Percentiles rank a stretch among this genome's conserved stretches.
Conservation (phyloP, 2,888 invertebrate genomes). For the Nysson spinosus region DNA sequence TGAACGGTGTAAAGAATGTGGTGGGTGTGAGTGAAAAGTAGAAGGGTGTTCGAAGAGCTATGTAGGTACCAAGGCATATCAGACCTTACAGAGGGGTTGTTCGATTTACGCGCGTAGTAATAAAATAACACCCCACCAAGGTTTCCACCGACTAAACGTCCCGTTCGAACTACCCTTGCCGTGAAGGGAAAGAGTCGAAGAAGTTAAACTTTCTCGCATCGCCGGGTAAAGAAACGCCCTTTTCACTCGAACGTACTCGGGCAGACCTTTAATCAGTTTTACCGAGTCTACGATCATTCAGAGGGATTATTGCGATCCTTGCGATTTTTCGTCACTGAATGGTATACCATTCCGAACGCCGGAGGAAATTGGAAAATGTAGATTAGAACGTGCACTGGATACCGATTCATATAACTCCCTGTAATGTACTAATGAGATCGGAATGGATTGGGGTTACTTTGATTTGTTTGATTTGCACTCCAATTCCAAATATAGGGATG, state of each 20-base stretch:
- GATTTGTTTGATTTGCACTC: conserved; percentile 27
- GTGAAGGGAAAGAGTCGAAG: conserved; percentile 29
- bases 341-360: conserved; percentile 8
- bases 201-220: conserved; percentile 54
- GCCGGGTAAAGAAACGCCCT: conserved; percentile 15
- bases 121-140: conserved; percentile 67
- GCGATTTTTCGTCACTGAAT: conserved; percentile 50
- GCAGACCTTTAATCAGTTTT: conserved; percentile 55
- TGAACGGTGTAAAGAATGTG: conserved; percentile 19
- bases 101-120: conserved; percentile 63
- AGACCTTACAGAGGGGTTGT: conserved; percentile 55
- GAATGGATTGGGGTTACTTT: conserved; percentile 10
- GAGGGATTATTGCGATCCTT: conserved; percentile 46
- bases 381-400: conserved; percentile 53
- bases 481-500: neutral
- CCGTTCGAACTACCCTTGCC: conserved; percentile 21
- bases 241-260: conserved; percentile 10
- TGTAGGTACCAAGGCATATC: conserved; percentile 48
- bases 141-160: conserved; percentile 42
- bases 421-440: conserved; percentile 35
- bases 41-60: conserved; percentile 45
- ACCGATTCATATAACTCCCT: no score
- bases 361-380: conserved; percentile 57
- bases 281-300: conserved; percentile 27
- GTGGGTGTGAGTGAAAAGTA: conserved; percentile 9